Conservation (phyloP, 2,888 invertebrate species). For the Patella caerulea region DNA sequence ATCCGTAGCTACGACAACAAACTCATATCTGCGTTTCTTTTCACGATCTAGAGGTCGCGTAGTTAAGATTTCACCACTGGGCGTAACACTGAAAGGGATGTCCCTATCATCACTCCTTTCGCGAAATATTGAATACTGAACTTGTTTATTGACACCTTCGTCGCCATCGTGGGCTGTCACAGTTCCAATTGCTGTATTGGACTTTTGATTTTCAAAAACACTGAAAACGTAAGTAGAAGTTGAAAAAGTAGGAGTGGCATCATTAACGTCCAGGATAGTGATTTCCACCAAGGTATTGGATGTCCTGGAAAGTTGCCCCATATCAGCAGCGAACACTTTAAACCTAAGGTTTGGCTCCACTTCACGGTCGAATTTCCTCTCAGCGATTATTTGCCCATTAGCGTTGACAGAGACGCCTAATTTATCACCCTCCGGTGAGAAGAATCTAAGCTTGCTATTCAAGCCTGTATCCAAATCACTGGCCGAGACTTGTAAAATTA, state of each 20-base stretch:
- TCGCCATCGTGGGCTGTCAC: constrained; percentile 48
- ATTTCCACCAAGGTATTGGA: constrained; percentile 40
- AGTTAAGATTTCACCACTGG: constrained; percentile 47
- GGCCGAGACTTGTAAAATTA: constrained; percentile 47
- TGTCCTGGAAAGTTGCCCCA: constrained; percentile 39
- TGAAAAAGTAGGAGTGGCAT: constrained; percentile 47
- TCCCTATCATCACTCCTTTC: constrained; percentile 27
- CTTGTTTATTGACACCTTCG: constrained; percentile 39
- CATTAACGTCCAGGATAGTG: constrained; percentile 49
- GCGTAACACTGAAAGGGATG: constrained; percentile 46
- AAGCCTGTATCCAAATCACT: constrained; percentile 48
- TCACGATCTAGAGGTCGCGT: constrained; percentile 53
- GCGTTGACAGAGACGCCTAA: constrained; percentile 48
- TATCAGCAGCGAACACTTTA: constrained; percentile 47
- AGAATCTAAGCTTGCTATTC: constrained; percentile 51
- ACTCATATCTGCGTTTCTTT: constrained; percentile 41
- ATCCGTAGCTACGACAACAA: constrained; percentile 54
- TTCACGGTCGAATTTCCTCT: constrained; percentile 53
- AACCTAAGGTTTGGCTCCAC: constrained; percentile 43
- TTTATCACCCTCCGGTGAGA: constrained; percentile 33
- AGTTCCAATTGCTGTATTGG: constrained; percentile 44
- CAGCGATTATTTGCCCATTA: constrained; percentile 51
- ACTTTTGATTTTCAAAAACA: constrained; percentile 43
- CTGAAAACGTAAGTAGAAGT: constrained; percentile 42
- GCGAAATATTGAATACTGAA: constrained; percentile 32